Base-by-base conservation (phyloP, 2,113 vertebrate species). In the Seriola rivoliana region DNA sequence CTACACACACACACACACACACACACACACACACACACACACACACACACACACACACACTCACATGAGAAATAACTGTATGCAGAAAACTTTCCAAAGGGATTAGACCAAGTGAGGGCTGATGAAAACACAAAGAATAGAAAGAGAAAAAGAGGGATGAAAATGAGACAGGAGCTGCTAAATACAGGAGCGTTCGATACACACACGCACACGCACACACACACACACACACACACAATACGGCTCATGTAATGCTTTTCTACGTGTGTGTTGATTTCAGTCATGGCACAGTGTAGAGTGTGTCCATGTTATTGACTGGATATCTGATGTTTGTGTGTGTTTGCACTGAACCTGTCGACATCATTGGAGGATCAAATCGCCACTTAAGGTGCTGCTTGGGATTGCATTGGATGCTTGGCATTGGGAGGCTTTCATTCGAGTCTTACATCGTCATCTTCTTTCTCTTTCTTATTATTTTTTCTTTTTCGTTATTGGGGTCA, bases 351-450 rank as follows among this genome's bases (percentile, higher is more conserved):
- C 52, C 13, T 54, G 29, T 74, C 58, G 70, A 3, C 62, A 12
- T 76, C 77, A 76, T 83, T 60, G 71, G 16, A 72, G 11, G 44
- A 69, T 60, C 29, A 64, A 68, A 58, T 40, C 75, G 9, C 71
- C 23, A 60, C 59, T 84, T 54, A 79, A 60, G 44, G 21, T 17
- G 5, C 46, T 75, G 83, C 87, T 69, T 82, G 81, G 84, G 78
- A 88, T 74, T 75, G 50, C 6, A 65, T 21, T 13, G 5, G 42
- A 21, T 0, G 14, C 58, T 25, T 42, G 1, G 3, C 40, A 16
- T 60, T 48, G 2, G 10, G 14, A 71, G 29, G 11, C 46, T 1
- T 70, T 64, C 32, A 17, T 48, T 58, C 40, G 32, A 0, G 0
- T 68, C 58, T 44, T 9, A 46, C 13, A 29, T 4, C 2, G 46